phyloP scores from a whole-genome alignment of 2,888 invertebrate species.

The Deilephila porcellus region DNA sequence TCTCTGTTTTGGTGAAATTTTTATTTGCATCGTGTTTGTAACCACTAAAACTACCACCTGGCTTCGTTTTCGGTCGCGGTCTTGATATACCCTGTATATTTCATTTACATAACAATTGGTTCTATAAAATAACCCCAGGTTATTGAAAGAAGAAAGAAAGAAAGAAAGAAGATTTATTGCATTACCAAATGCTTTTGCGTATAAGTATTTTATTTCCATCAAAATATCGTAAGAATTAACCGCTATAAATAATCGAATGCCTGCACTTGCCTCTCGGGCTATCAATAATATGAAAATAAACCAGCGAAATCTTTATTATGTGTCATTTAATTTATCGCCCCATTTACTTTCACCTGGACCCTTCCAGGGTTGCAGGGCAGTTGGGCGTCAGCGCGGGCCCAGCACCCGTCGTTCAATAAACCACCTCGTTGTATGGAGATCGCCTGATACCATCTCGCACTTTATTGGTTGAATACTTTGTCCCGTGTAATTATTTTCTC shows the following conservation, averaged over 20 bases:
- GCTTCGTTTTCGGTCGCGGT: no score
- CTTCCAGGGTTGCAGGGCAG: slow-evolving; percentile 11
- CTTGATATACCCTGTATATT: no score
- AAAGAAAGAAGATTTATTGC: no score
- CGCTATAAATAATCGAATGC: slow-evolving; percentile 18
- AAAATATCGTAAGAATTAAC: slow-evolving; percentile 20
- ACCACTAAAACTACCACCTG: no score
- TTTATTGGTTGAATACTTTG: slow-evolving; percentile 61
- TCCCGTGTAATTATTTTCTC: slow-evolving; percentile 60
- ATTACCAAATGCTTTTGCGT: background rate
- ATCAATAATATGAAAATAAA: slow-evolving; percentile 26
- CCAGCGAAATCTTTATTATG: slow-evolving; percentile 29
- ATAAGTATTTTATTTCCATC: slow-evolving; percentile 11
- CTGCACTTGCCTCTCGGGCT: slow-evolving; percentile 14
- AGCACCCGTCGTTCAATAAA: slow-evolving; percentile 58
- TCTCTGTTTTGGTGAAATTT: no score
- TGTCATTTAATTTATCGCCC: slow-evolving; percentile 43
- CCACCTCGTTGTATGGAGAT: slow-evolving; percentile 65
- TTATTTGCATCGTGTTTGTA: no score
- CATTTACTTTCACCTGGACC: slow-evolving; percentile 46
- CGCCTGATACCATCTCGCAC: slow-evolving; percentile 60
- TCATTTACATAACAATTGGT: no score
- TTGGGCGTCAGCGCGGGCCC: slow-evolving; percentile 44
- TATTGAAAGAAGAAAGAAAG: no score
- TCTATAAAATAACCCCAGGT: no score